Conservation (phyloP, 2,797 vertebrate species). For the Epinephelus coioides region DNA sequence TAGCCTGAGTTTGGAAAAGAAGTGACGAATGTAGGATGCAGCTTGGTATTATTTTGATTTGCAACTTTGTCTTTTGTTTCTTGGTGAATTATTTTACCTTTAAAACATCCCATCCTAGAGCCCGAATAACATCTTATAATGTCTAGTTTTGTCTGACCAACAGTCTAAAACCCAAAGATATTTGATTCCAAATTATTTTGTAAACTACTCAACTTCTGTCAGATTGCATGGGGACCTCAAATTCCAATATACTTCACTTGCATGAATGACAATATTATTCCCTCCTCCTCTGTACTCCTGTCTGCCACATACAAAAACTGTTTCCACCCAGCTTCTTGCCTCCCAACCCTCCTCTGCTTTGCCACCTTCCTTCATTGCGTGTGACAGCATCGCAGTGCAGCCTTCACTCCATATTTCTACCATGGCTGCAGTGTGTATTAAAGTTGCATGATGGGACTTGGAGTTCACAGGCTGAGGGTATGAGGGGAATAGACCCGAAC, state of each 20-base stretch:
- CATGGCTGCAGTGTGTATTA: slow-evolving; percentile 33
- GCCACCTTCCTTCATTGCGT: neutral
- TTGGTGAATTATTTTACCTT: neutral
- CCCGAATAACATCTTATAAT: neutral
- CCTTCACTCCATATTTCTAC: slow-evolving; percentile 8
- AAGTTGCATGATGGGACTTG: slow-evolving; percentile 53
- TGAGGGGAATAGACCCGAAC: neutral
- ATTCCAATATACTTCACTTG: neutral
- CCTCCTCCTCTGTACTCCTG: neutral
- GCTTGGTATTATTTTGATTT: neutral
- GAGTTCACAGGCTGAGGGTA: slow-evolving; percentile 24
- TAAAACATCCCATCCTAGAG: neutral
- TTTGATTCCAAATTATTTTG: neutral
- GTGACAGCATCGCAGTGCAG: neutral
- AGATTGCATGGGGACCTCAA: neutral
- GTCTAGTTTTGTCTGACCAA: neutral
- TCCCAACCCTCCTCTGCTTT: neutral
- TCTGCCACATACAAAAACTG: neutral
- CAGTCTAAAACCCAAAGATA: neutral
- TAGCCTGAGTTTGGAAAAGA: neutral
- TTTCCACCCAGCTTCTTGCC: neutral
- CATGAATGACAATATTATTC: neutral
- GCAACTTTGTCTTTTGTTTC: neutral
- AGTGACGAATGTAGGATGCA: neutral
- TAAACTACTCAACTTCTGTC: neutral